These are phyloP conservation scores for Agonopterix heracliana DNA, from an alignment of 2,888 invertebrate genomes.

Conservation along the genomic window DNA sequence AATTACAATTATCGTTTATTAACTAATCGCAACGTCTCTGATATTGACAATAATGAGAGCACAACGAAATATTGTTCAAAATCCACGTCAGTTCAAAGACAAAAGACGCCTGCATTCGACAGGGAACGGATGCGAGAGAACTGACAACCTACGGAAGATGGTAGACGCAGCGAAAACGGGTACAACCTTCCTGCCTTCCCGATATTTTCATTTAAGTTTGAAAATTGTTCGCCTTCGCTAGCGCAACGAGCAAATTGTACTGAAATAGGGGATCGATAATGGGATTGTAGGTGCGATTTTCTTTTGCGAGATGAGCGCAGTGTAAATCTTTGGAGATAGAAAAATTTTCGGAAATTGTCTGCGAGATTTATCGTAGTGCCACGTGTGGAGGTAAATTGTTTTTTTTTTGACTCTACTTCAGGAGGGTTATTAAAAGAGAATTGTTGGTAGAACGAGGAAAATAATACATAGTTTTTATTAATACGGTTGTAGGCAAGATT, in stretches of 20 bases:
- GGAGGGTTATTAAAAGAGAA: slow-evolving; percentile 26
- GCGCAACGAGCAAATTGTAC: slow-evolving; percentile 66
- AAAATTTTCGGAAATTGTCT: slow-evolving; percentile 72
- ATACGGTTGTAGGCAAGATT: no score
- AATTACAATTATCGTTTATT: no score
- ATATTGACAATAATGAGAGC: no score
- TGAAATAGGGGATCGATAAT: slow-evolving; percentile 71
- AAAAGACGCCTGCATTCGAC: slow-evolving; percentile 29
- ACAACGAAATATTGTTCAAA: not conserved
- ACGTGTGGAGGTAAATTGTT: slow-evolving; percentile 53
- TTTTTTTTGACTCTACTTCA: slow-evolving; percentile 43
- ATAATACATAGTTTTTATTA: no score
- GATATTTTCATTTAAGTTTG: slow-evolving; percentile 75
- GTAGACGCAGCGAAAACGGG: slow-evolving; percentile 17
- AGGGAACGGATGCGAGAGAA: slow-evolving; percentile 22
- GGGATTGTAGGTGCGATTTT: slow-evolving; percentile 70
- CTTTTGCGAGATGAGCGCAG: slow-evolving; percentile 56
- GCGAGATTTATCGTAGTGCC: slow-evolving; percentile 47
- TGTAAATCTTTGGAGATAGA: slow-evolving; percentile 67
- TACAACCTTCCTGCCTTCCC: slow-evolving; percentile 39
- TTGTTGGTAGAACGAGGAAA: no score
- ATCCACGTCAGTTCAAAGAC: slow-evolving; percentile 20
- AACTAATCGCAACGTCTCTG: no score
- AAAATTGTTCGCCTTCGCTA: slow-evolving; percentile 63
- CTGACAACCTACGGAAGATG: slow-evolving; percentile 34